Evolutionary conservation across 2,113 vertebrate genomes (phyloP).

Genomic region (Microcebus jonahi): DNA sequence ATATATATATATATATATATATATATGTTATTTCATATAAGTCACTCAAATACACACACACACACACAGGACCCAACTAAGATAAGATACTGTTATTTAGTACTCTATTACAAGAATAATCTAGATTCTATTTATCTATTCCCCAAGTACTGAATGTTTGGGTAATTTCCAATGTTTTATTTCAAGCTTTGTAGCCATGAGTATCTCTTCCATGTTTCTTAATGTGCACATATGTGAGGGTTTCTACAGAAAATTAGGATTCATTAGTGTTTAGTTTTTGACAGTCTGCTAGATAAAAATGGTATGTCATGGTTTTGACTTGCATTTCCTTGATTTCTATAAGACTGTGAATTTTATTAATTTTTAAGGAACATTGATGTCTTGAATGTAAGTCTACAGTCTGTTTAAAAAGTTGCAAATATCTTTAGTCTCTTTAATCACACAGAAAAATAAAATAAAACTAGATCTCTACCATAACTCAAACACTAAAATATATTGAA

Average conservation of each 20-base stretch:
- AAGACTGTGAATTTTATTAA: neutral
- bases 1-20: neutral
- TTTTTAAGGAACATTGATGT: neutral
- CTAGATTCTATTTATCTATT: neutral
- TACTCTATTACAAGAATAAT: neutral
- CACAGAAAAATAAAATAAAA: neutral
- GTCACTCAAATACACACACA: neutral
- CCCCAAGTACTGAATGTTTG: neutral
- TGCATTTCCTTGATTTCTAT: neutral
- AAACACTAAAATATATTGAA: neutral
- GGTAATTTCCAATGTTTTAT: neutral
- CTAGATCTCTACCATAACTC: neutral
- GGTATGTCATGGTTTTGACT: neutral
- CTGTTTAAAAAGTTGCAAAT: neutral
- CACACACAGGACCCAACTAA: neutral
- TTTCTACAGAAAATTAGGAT: neutral
- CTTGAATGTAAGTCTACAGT: neutral
- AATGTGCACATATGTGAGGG: neutral
- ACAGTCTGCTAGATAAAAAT: neutral
- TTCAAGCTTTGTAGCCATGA: neutral
- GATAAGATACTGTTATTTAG: neutral
- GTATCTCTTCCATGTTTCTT: neutral
- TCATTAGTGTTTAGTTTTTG: neutral
- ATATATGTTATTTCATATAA: neutral
- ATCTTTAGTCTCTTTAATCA: slow-evolving; percentile 7